Conservation (phyloP, 2,888 invertebrate species). For the Oeneis ivallda region DNA sequence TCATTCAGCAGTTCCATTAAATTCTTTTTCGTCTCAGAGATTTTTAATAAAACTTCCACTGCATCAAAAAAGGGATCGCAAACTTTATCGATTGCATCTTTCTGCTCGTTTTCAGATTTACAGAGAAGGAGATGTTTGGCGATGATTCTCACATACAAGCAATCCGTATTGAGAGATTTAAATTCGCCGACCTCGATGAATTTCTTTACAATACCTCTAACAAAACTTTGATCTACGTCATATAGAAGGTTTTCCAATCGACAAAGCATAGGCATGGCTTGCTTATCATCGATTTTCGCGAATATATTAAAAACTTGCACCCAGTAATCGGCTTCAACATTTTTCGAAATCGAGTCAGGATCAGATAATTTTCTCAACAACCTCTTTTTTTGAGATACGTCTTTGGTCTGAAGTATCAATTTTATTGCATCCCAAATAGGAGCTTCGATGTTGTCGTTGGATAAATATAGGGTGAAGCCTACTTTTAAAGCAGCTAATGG, state of each 20-base stretch:
- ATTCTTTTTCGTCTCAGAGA: slow-evolving; percentile 22
- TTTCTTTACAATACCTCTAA: slow-evolving; percentile 41
- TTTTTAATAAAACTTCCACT: slow-evolving; percentile 40
- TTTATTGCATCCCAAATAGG: slow-evolving; percentile 55
- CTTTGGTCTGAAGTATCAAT: slow-evolving; percentile 44
- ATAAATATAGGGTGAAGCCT: slow-evolving; percentile 46
- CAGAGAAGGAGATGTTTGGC: slow-evolving; percentile 54
- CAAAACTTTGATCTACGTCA: slow-evolving; percentile 42
- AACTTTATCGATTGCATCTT: slow-evolving; percentile 44
- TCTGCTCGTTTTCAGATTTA: slow-evolving; percentile 45
- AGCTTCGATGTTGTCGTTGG: slow-evolving; percentile 40
- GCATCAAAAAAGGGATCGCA: slow-evolving; percentile 49
- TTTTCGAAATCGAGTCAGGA: slow-evolving; percentile 43
- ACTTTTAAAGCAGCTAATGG: slow-evolving; percentile 51
- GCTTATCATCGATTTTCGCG: slow-evolving; percentile 37
- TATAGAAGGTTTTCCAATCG: slow-evolving; percentile 47
- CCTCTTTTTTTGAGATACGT: slow-evolving; percentile 37
- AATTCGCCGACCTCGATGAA: slow-evolving; percentile 36
- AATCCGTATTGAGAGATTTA: slow-evolving; percentile 12
- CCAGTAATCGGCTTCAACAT: slow-evolving; percentile 53
- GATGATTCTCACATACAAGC: slow-evolving; percentile 48
- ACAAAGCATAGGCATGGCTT: slow-evolving; percentile 43
- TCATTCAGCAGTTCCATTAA: slow-evolving; percentile 40
- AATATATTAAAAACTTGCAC: slow-evolving; percentile 46
- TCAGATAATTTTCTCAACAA: slow-evolving; percentile 36